A percentile compares a stretch with the other conserved stretches of the same genome.
Conservation (phyloP, 2,113 vertebrate genomes). For the Mohoua ochrocephala region DNA sequence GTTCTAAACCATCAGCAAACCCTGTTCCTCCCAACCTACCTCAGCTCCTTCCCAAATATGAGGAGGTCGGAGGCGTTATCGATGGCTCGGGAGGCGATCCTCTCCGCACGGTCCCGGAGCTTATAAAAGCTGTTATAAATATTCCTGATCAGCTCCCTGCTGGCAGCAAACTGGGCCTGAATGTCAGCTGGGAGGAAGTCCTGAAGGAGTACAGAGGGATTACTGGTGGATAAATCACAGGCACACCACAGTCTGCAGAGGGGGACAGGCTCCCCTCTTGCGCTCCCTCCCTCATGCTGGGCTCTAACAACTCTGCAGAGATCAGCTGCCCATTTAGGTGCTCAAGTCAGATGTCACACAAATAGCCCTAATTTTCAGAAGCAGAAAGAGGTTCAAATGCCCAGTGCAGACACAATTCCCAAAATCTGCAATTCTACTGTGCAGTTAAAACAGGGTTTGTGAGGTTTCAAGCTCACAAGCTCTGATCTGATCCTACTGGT, state of each 20-base stretch:
- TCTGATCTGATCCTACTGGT: not conserved
- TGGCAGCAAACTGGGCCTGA: constrained; percentile 87
- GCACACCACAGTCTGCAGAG: not conserved
- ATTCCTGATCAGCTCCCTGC: constrained; percentile 90
- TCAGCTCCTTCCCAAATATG: constrained; percentile 91
- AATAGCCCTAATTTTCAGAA: not conserved
- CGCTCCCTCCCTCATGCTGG: rapidly evolving
- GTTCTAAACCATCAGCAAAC: not conserved
- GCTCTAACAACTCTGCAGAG: not conserved
- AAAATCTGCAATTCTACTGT: not conserved
- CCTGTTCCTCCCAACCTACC: constrained; percentile 62
- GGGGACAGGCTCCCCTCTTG: not conserved
- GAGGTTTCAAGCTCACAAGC: not conserved
- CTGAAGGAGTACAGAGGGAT: constrained; percentile 56
- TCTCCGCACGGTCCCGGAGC: constrained; percentile 88
- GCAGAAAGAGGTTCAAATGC: not conserved
- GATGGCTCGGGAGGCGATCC: constrained; percentile 85
- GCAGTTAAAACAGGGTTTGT: not conserved
- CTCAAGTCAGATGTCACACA: not conserved
- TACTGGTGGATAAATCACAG: not conserved
- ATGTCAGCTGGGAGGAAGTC: constrained; percentile 92
- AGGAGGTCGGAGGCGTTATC: constrained; percentile 91
- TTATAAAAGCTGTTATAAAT: constrained; percentile 91
- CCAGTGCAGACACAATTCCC: rapidly evolving
- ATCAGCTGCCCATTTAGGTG: not conserved